Conservation (phyloP, 1,140 invertebrate species). For the Elymnias hypermnestra region DNA sequence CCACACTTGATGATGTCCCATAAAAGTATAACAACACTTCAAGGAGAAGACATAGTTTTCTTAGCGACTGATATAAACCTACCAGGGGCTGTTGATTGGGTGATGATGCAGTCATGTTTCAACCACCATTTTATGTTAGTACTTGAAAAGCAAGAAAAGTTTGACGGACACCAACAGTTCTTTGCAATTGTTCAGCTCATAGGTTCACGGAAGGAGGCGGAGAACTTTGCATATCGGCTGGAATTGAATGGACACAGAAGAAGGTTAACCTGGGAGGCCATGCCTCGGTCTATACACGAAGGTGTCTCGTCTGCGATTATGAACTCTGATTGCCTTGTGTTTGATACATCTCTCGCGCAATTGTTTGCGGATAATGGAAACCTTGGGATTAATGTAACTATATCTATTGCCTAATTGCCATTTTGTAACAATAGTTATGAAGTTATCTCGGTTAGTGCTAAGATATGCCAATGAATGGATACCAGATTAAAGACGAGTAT, state of each 20-base stretch:
- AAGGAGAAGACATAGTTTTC: conserved; percentile 99
- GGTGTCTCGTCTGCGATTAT: conserved; percentile 98
- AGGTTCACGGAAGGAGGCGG: conserved; percentile 98
- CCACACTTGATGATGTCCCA: conserved; percentile 97
- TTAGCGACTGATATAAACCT: conserved; percentile 99
- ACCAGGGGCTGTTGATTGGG: conserved; percentile 99
- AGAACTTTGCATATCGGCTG: conserved; percentile 98
- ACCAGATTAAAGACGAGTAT: conserved; percentile 18
- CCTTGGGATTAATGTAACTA: conserved; percentile 99
- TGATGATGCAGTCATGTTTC: conserved; percentile 99
- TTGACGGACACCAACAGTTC: conserved; percentile 98
- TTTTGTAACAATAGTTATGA: conserved; percentile 21
- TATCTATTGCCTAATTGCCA: conserved; percentile 86
- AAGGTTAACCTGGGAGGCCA: conserved; percentile 98
- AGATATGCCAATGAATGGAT: conserved; percentile 21
- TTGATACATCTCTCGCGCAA: conserved; percentile 98
- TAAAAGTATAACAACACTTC: conserved; percentile 98
- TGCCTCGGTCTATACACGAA: conserved; percentile 98
- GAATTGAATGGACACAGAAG: conserved; percentile 96
- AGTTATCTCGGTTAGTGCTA: conserved; percentile 7
- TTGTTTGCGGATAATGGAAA: conserved; percentile 99
- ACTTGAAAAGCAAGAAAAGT: conserved; percentile 99
- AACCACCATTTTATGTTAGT: conserved; percentile 99
- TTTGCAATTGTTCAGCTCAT: conserved; percentile 99
- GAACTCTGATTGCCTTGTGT: conserved; percentile 98